A percentile compares a stretch with the other conserved stretches of the same genome.
Conservation (phyloP, 2,113 vertebrate genomes). For the Strix uralensis region DNA sequence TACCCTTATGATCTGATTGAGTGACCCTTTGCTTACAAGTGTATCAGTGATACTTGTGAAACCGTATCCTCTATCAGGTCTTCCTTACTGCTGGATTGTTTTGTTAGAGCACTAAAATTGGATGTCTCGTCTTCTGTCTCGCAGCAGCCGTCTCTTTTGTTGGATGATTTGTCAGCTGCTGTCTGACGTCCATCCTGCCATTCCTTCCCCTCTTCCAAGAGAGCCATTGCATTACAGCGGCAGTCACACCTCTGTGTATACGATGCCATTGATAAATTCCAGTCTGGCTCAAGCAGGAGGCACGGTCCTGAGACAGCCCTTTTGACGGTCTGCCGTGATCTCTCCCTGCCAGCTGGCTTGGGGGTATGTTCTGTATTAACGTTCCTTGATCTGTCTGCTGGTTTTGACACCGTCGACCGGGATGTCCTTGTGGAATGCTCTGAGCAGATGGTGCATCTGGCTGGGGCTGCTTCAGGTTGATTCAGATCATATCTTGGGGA, state of each 20-base stretch:
- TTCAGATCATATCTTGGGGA: background rate
- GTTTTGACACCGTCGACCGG: background rate
- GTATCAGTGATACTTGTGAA: background rate
- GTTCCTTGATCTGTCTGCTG: constrained; percentile 26
- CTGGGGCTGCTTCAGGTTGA: constrained; percentile 16
- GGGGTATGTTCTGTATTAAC: background rate
- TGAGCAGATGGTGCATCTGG: constrained; percentile 48
- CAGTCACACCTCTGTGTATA: background rate
- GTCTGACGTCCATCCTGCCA: background rate
- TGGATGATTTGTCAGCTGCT: constrained; percentile 7
- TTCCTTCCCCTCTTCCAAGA: background rate
- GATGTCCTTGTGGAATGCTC: constrained; percentile 11
- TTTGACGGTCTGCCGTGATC: background rate
- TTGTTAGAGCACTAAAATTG: background rate
- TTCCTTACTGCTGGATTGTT: background rate
- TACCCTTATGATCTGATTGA: background rate
- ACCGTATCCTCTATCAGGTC: background rate
- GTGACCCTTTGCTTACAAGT: background rate
- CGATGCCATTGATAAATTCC: background rate
- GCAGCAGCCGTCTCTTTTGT: background rate
- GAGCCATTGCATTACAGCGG: background rate
- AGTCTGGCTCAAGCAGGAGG: background rate
- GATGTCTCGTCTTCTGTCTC: background rate
- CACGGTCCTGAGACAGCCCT: background rate
- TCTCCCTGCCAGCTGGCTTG: background rate